phyloP scores from a whole-genome alignment of 2,113 vertebrate genomes.

The Neogobius melanostomus region DNA sequence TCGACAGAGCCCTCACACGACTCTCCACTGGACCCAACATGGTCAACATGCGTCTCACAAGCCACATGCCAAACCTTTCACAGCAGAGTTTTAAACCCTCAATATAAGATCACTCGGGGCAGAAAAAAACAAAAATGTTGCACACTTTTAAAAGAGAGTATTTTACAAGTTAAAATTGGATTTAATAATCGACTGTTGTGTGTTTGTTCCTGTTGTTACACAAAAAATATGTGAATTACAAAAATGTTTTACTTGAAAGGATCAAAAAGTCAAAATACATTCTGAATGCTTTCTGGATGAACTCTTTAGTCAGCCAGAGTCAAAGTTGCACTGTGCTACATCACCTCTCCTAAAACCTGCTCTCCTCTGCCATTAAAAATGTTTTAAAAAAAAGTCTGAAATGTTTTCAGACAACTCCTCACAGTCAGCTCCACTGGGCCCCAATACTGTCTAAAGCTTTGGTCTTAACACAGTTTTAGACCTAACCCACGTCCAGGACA shows the following conservation, averaged over 20 bases:
- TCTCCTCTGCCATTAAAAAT: constrained; percentile 59
- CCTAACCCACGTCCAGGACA: constrained; percentile 67
- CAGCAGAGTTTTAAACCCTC: constrained; percentile 35
- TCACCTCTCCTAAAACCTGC: constrained; percentile 56
- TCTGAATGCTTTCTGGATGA: constrained; percentile 63
- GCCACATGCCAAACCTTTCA: constrained; percentile 70
- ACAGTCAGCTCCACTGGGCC: constrained; percentile 42
- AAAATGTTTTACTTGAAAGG: constrained; percentile 53
- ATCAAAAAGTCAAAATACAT: constrained; percentile 66
- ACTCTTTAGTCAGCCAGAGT: constrained; percentile 52
- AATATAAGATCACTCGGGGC: constrained; percentile 45
- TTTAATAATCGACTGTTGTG: constrained; percentile 30
- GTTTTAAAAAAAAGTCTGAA: constrained; percentile 38
- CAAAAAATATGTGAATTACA: constrained; percentile 51
- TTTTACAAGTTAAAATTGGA: constrained; percentile 41
- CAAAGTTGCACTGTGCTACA: constrained; percentile 67
- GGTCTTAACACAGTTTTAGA: constrained; percentile 71
- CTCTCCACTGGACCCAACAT: constrained; percentile 73
- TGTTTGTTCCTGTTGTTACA: constrained; percentile 47
- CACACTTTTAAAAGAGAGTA: constrained; percentile 33
- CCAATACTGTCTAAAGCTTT: constrained; percentile 56
- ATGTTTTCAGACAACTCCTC: constrained; percentile 48
- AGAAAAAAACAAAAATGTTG: neutral
- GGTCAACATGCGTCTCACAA: constrained; percentile 78
- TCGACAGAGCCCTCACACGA: constrained; percentile 79